phyloP scores from a whole-genome alignment of 2,888 invertebrate genomes.

The Encarsia formosa region DNA sequence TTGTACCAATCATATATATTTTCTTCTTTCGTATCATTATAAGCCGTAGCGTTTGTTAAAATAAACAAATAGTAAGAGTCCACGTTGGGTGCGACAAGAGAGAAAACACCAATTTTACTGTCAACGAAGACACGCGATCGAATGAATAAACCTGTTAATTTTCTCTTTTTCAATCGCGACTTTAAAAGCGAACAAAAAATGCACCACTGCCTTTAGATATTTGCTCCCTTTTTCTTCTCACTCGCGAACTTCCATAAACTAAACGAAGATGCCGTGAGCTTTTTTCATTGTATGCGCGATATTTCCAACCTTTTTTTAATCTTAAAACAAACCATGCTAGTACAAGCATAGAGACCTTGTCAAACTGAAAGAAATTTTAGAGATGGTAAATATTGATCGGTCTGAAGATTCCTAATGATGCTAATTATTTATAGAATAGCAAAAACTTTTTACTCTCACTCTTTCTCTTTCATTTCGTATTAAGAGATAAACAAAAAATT shows the following conservation, averaged over 20 bases:
- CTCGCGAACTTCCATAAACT: neutral
- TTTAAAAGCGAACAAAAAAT: conserved; percentile 1
- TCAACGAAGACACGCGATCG: neutral
- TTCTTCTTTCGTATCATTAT: too few species aligned
- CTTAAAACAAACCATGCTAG: too few species aligned
- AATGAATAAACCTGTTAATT: conserved; percentile 2
- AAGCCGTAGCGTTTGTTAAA: neutral
- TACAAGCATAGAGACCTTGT: too few species aligned
- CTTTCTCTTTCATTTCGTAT: conserved; percentile 18
- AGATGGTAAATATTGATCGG: too few species aligned
- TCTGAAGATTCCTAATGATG: conserved; percentile 16
- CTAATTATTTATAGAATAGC: neutral
- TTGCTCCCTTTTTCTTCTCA: neutral
- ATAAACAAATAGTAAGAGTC: conserved; percentile 10
- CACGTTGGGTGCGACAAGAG: conserved; percentile 4
- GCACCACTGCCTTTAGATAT: conserved; percentile 20
- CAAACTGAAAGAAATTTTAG: too few species aligned
- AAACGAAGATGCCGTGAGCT: too few species aligned
- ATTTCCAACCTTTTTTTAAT: too few species aligned
- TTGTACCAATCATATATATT: too few species aligned
- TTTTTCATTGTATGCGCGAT: too few species aligned
- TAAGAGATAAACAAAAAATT: conserved; percentile 6
- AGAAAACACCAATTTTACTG: neutral
- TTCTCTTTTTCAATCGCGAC: too few species aligned
- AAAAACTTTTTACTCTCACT: conserved; percentile 13